Percentiles rank a stretch among this genome's conserved stretches.
These are phyloP conservation scores for Zaprionus africanus DNA, from an alignment of 1,140 invertebrate genomes.

Conservation along the genomic window DNA sequence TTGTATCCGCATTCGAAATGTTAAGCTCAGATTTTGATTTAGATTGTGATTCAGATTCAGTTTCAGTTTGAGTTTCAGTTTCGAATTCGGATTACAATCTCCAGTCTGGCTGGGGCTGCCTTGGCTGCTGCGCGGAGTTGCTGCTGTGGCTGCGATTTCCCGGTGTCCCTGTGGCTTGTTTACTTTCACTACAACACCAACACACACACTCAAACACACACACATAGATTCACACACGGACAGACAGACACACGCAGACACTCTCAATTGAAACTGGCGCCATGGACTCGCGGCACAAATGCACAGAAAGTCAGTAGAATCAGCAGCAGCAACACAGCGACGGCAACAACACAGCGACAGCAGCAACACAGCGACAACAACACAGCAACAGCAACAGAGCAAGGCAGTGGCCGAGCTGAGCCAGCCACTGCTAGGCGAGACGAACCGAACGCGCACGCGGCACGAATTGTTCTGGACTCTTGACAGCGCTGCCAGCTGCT, in stretches of 20 bases:
- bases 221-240: neutral
- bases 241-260: neutral
- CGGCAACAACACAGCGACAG: conserved; percentile 14
- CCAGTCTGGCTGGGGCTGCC: neutral
- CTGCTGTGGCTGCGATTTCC: conserved; percentile 20
- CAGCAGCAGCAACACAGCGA: conserved; percentile 1
- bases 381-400: conserved; percentile 6
- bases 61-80: neutral
- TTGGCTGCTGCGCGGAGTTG: neutral
- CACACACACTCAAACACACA: conserved; percentile 22
- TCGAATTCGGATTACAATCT: neutral
- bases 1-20: neutral
- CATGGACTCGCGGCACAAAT: conserved; percentile 14
- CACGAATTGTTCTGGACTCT: conserved; percentile 73
- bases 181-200: conserved; percentile 64
- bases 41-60: neutral
- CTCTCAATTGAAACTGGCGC: conserved; percentile 29
- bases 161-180: conserved; percentile 58
- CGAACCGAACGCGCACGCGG: conserved; percentile 79
- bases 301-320: conserved; percentile 16
- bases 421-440: conserved; percentile 32
- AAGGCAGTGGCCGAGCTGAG: neutral
- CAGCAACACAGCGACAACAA: conserved; percentile 7
- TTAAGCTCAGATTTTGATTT: neutral
- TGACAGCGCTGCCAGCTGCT: conserved; percentile 51